Evolutionary conservation across 1,140 invertebrate species (phyloP), one percentile per base, ranked within the genome.

Genomic region (Euwallacea similis): DNA sequence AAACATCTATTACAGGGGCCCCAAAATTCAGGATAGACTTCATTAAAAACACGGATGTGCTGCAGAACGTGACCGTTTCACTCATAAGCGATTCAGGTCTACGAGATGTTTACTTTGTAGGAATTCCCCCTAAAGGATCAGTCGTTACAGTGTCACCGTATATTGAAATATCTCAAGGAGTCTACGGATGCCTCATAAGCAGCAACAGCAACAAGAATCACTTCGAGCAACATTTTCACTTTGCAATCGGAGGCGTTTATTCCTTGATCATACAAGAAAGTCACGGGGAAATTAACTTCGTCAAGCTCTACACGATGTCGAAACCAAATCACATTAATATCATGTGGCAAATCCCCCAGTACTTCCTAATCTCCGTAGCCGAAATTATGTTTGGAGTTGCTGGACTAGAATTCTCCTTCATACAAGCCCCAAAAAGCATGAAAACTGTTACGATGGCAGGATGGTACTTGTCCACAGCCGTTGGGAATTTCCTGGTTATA

Each of bases 261-360:
- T 76, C 78, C 7, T 59, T 81, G 11, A 76, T 80, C 11, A 62
- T 81, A 11, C 44, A 75, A 53, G 77, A 80, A 69, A 66, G 75
- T 53, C 21, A 74, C 13, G 74, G 69, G 7, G 62, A 61, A 65
- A 79, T 81, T 47, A 76, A 75, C 79, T 81, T 81, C 66, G 71
- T 74, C 6, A 76, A 77, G 59, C 60, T 81, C 7, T 81, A 76
- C 53, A 76, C 76, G 1, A 79, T 93, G n/a, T 89, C 91, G 0
- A 79, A 84, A 9, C 85, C 90, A 1, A 94, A 92, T 76, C 87
- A 84, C 0, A 80, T 97, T 6, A 90, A 90, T 72, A 95, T 97
- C 69, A 79, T 95, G 0, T 95, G 90, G 90, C 86, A 96, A 73
- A 78, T 97, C 9, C 94, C 95, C 0, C 95, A 97, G 79, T 95